Percentiles rank a stretch among this genome's conserved stretches.
Evolutionary conservation across 1,140 invertebrate species (phyloP).

Genomic region (Babylonia areolata): DNA sequence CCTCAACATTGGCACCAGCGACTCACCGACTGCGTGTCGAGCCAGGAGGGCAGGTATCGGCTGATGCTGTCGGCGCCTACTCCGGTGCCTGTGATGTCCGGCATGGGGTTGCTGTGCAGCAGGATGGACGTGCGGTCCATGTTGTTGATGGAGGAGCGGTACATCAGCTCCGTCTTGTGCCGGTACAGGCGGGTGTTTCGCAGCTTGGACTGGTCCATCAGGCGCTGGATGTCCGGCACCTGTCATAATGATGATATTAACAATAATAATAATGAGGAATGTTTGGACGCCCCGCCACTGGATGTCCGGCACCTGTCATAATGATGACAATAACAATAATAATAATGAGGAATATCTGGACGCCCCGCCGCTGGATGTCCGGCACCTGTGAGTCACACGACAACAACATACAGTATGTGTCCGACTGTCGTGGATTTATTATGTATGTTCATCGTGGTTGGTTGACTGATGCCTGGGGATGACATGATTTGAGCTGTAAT

Average conservation of each 20-base stretch:
- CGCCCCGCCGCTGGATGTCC: conserved; percentile 56
- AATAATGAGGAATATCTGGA: conserved; percentile 50
- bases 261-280: no score
- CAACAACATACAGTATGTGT: no score
- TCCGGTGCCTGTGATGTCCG: conserved; percentile 54
- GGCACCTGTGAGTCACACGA: conserved; percentile 60
- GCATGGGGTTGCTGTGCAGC: conserved; percentile 67
- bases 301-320: conserved; percentile 66
- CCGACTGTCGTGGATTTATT: no score
- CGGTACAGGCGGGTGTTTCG: conserved; percentile 41
- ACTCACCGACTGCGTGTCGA: conserved; percentile 44
- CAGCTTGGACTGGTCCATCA: conserved; percentile 60
- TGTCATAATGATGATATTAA: no score
- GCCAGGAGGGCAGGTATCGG: conserved; percentile 64
- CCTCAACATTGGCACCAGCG: no score
- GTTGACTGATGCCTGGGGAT: no score
- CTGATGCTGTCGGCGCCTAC: conserved; percentile 50
- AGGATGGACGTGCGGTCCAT: conserved; percentile 64
- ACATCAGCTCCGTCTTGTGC: conserved; percentile 71
- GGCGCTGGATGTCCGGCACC: conserved; percentile 61
- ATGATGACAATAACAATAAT: no score
- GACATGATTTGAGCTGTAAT: no score
- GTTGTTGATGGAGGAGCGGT: conserved; percentile 65
- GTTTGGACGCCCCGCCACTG: background rate
- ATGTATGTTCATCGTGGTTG: no score